A percentile compares a stretch with the other conserved stretches of the same genome.
Evolutionary conservation across 1,140 invertebrate species (phyloP).

Genomic region (Pogonomyrmex californicus): DNA sequence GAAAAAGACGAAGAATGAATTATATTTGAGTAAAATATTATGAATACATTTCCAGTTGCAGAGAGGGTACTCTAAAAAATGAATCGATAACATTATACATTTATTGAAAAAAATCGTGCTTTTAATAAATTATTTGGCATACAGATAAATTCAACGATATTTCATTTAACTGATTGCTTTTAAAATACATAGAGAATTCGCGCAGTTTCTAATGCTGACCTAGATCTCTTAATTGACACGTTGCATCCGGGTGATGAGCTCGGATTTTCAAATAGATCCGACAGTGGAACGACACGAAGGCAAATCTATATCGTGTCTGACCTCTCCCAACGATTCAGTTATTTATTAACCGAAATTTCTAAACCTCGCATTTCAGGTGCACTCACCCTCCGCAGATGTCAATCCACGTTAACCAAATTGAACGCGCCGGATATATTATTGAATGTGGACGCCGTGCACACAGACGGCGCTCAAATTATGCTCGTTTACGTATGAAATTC

Average conservation of each 20-base stretch:
- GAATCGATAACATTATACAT: neutral
- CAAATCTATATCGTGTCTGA: conserved; percentile 16
- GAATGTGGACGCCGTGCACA: neutral
- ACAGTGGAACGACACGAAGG: neutral
- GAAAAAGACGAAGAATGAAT: neutral
- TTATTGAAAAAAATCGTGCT: neutral
- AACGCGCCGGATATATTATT: conserved; percentile 25
- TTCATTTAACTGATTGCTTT: conserved; percentile 7
- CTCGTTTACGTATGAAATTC: conserved; percentile 26
- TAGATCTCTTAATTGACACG: conserved; percentile 49
- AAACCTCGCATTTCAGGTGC: neutral
- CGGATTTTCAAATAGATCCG: conserved; percentile 29
- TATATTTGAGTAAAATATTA: neutral
- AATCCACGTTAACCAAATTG: conserved; percentile 43
- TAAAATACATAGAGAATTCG: neutral
- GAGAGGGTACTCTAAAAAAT: neutral
- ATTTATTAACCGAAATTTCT: conserved; percentile 54
- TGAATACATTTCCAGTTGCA: neutral
- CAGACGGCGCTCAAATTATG: conserved; percentile 27
- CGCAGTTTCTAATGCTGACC: conserved; percentile 12
- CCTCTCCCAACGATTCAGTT: conserved; percentile 35
- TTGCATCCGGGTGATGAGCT: conserved; percentile 28
- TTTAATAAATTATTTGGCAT: neutral
- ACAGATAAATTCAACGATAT: neutral
- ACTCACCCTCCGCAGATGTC: conserved; percentile 19